Evolutionary conservation across 2,888 invertebrate genomes (phyloP).

Genomic region (Polydrusus tereticollis): DNA sequence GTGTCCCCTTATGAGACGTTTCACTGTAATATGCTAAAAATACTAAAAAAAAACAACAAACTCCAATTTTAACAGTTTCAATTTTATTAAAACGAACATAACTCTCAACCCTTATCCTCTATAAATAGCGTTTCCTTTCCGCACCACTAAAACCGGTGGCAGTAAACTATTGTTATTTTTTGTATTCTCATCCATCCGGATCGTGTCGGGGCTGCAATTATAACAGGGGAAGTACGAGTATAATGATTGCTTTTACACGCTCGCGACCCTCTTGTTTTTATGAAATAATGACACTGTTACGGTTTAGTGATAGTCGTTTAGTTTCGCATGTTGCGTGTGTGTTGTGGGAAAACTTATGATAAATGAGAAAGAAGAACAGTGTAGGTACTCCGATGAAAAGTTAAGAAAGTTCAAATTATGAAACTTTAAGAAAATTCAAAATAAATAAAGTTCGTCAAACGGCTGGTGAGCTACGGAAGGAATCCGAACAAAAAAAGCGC

Average conservation of each 20-base stretch:
- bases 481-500: too few species aligned
- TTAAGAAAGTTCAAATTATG: too few species aligned
- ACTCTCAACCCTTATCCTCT: background rate
- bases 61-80: background rate
- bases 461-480: too few species aligned
- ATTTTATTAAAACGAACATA: background rate
- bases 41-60: too few species aligned
- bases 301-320: background rate
- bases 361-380: too few species aligned
- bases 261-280: slow-evolving; percentile 3
- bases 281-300: slow-evolving; percentile 1
- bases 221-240: slow-evolving; percentile 6
- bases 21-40: too few species aligned
- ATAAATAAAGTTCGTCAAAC: too few species aligned
- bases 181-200: slow-evolving; percentile 22
- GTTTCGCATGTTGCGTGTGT: background rate
- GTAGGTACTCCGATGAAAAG: too few species aligned
- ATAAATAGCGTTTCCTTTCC: background rate
- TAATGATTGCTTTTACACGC: slow-evolving; percentile 28
- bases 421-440: too few species aligned
- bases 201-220: slow-evolving; percentile 30
- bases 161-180: slow-evolving; percentile 18
- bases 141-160: background rate
- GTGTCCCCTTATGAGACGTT: too few species aligned
- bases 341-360: background rate